A percentile compares a stretch with the other conserved stretches of the same genome.
phyloP scores from a whole-genome alignment of 2,113 vertebrate species.

The Paramormyrops kingsleyae region DNA sequence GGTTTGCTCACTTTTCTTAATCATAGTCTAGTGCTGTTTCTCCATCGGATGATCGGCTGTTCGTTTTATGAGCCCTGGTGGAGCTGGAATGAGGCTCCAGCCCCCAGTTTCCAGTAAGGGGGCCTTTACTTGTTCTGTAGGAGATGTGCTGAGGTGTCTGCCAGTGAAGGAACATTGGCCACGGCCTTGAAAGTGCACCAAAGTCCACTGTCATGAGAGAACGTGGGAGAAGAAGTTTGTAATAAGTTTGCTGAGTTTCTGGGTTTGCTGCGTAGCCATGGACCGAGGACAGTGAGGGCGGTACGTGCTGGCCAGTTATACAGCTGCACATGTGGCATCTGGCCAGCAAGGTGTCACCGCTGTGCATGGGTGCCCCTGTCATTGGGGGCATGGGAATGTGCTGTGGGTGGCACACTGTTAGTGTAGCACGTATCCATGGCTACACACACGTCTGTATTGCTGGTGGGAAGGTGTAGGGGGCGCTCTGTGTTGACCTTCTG shows the following conservation, averaged over 20 bases:
- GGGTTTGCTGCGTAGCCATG: neutral
- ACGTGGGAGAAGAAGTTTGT: neutral
- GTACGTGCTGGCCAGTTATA: neutral
- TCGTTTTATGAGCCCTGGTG: neutral
- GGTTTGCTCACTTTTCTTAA: neutral
- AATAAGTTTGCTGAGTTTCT: neutral
- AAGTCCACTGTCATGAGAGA: neutral
- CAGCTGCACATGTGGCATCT: neutral
- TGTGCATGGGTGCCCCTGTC: neutral
- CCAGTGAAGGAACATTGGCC: neutral
- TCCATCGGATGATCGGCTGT: neutral
- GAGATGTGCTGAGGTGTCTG: neutral
- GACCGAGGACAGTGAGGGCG: neutral
- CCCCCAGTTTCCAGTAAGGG: neutral
- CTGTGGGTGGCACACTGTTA: neutral
- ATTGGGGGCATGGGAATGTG: neutral
- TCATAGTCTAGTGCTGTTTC: neutral
- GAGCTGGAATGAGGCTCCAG: neutral
- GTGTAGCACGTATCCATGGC: neutral
- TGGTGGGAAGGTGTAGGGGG: neutral
- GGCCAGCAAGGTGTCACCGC: neutral
- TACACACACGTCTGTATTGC: neutral
- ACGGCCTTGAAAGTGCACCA: neutral
- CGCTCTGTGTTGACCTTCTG: neutral
- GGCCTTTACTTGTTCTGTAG: neutral